Percentiles rank a stretch among this genome's conserved stretches.
These are phyloP conservation scores for Diabrotica balteata DNA, from an alignment of 2,888 invertebrate species.

Conservation along the genomic window DNA sequence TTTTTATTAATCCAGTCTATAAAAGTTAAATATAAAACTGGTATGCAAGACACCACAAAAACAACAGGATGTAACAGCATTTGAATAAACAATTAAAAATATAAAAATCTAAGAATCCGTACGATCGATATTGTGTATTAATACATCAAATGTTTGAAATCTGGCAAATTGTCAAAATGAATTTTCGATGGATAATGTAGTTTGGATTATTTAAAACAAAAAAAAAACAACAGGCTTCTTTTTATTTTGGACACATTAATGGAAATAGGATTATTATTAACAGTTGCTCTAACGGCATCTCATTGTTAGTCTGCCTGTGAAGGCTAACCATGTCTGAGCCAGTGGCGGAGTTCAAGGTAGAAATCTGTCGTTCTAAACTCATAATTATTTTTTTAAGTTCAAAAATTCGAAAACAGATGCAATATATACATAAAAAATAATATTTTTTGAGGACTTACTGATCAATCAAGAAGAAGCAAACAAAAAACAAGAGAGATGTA, in stretches of 20 bases:
- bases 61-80: conserved; percentile 43
- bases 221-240: conserved; percentile 13
- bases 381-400: too few species aligned
- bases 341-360: neutral
- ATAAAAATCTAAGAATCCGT: conserved; percentile 31
- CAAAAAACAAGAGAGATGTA: too few species aligned
- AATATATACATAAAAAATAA: too few species aligned
- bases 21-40: conserved; percentile 31
- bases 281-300: conserved; percentile 24
- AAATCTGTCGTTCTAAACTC: neutral
- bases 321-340: conserved; percentile 20
- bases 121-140: conserved; percentile 8
- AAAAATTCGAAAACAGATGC: too few species aligned
- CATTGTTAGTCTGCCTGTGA: conserved; percentile 27
- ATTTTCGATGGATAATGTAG: conserved; percentile 11
- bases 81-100: conserved; percentile 43
- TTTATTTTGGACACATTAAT: conserved; percentile 22
- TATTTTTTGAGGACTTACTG: too few species aligned
- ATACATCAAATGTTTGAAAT: conserved; percentile 13
- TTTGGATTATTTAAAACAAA: conserved; percentile 6
- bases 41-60: conserved; percentile 36
- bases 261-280: conserved; percentile 27
- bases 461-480: too few species aligned
- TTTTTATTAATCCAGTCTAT: neutral
- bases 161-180: conserved; percentile 20